Evolutionary conservation across 53 echinoderm and acorn worm species (phyloP).

Genomic region (Echinometra lucunter): DNA sequence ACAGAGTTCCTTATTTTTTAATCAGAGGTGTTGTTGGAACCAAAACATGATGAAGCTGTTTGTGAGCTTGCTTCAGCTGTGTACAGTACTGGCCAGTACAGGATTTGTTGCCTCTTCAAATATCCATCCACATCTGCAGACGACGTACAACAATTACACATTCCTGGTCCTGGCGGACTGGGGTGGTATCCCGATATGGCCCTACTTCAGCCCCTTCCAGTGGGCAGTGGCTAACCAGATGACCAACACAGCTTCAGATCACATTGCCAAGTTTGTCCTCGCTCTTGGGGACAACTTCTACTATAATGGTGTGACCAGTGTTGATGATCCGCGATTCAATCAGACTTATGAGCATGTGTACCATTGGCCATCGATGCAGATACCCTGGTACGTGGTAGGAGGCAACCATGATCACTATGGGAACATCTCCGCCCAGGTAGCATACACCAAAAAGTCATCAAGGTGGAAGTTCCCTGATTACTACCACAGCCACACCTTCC

Average conservation of each 20-base stretch:
- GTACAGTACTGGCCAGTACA: not conserved
- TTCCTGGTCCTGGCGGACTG: conserved; percentile 94
- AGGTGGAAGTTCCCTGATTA: conserved; percentile 92
- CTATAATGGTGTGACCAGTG: conserved; percentile 81
- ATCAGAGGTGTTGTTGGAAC: not conserved
- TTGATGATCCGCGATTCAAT: conserved; percentile 84
- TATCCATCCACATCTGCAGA: not conserved
- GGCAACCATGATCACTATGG: conserved; percentile 96
- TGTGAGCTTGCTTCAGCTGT: not conserved
- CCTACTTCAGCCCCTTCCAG: conserved; percentile 84
- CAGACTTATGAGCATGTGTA: conserved; percentile 93
- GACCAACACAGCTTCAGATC: conserved; percentile 79
- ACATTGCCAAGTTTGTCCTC: conserved; percentile 82
- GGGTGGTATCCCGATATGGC: conserved; percentile 82
- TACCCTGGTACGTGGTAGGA: conserved; percentile 87
- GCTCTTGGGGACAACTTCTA: conserved; percentile 99
- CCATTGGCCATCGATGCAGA: conserved; percentile 81
- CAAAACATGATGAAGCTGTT: not conserved
- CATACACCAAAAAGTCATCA: conserved; percentile 83
- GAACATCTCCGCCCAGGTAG: conserved; percentile 87
- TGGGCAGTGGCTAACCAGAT: conserved; percentile 85
- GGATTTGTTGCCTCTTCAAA: not conserved
- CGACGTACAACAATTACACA: not conserved
- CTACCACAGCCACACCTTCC: conserved; percentile 78
- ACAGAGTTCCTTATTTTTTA: no score